phyloP scores from a whole-genome alignment of 2,113 vertebrate genomes.

The Caretta caretta region DNA sequence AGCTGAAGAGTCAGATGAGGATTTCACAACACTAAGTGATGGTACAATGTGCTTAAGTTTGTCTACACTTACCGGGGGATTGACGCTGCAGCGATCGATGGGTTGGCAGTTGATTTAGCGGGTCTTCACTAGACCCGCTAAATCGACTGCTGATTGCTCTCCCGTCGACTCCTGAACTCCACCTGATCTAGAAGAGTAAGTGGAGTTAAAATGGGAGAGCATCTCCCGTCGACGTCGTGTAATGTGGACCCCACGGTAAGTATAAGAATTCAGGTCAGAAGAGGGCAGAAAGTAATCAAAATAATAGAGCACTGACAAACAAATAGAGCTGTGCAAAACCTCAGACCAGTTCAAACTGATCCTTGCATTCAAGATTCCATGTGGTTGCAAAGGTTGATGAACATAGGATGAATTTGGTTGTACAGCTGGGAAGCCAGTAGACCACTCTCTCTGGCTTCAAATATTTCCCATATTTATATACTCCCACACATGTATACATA shows the following conservation, averaged over 20 bases:
- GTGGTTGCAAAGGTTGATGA: slow-evolving; percentile 16
- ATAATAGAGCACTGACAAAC: neutral
- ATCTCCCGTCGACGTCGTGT: no score
- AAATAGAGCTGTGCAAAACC: neutral
- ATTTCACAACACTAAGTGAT: neutral
- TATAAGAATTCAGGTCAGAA: neutral
- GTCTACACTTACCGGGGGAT: neutral
- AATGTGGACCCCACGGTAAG: no score
- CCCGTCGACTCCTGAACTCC: no score
- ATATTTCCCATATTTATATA: neutral
- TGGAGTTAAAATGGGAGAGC: no score
- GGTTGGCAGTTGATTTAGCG: no score
- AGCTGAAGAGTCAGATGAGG: slow-evolving; percentile 26
- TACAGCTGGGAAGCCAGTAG: neutral
- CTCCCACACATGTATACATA: neutral
- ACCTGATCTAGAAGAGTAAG: no score
- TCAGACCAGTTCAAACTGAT: slow-evolving; percentile 1
- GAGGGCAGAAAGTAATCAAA: neutral
- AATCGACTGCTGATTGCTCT: no score
- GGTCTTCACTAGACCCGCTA: no score
- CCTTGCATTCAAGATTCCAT: neutral
- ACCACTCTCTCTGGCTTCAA: neutral
- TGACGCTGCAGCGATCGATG: no score
- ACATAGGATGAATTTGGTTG: neutral
- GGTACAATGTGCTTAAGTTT: neutral